phyloP scores from a whole-genome alignment of 2,113 vertebrate genomes.

The Thamnophis sirtalis region DNA sequence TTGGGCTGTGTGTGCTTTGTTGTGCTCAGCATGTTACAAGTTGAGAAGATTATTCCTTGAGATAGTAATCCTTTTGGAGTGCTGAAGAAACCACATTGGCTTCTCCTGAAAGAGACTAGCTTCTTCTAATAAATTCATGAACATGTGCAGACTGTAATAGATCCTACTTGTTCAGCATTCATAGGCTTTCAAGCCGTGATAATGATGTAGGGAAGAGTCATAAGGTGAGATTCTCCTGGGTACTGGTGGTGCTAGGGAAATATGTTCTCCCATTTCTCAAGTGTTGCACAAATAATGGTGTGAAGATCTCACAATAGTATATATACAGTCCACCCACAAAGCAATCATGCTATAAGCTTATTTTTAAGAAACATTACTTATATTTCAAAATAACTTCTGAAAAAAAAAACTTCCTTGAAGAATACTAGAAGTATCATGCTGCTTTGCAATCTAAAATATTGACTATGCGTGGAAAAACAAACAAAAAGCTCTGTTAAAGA shows the following conservation, averaged over 20 bases:
- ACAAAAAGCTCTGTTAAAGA: not conserved
- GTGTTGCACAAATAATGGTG: not conserved
- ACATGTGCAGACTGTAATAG: not conserved
- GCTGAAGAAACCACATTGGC: not conserved
- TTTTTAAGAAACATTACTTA: not conserved
- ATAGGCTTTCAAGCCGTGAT: not conserved
- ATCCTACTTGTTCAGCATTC: too few species aligned
- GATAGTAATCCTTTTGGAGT: not conserved
- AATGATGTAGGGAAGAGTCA: not conserved
- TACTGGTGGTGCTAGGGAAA: not conserved
- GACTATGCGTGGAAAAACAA: not conserved
- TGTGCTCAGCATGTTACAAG: not conserved
- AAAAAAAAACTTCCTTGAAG: not conserved
- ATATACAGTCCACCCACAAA: not conserved
- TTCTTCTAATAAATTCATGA: not conserved
- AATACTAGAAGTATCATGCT: conserved; percentile 5
- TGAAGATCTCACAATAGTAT: not conserved
- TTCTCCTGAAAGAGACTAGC: too few species aligned
- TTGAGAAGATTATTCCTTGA: not conserved
- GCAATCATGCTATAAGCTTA: not conserved
- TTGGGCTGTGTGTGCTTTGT: not conserved
- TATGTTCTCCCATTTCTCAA: not conserved
- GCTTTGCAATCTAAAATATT: conserved; percentile 12
- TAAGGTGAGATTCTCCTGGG: not conserved
- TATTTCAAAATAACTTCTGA: not conserved